Evolutionary conservation across 2,797 vertebrate species (phyloP).

Genomic region (Leptodactylus fallax): DNA sequence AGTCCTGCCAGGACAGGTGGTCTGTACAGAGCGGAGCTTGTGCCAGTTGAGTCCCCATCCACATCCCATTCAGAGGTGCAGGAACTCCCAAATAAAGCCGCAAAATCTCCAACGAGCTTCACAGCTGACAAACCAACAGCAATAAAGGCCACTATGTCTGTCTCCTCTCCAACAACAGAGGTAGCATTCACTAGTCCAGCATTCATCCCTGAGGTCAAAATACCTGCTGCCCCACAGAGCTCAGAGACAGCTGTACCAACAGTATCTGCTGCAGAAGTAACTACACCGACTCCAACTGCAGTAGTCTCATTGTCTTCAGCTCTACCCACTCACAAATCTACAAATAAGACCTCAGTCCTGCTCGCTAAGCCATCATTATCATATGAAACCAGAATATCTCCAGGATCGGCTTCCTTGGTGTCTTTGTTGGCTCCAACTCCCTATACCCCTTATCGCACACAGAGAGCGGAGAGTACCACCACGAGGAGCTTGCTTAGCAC

Average conservation of each 20-base stretch:
- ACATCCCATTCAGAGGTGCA: background rate
- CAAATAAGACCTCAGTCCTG: slow-evolving; percentile 28
- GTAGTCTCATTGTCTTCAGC: background rate
- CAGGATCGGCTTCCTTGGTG: slow-evolving; percentile 2
- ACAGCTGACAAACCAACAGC: background rate
- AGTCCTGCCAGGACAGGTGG: background rate
- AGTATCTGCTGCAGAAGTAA: background rate
- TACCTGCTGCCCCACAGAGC: background rate
- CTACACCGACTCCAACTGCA: slow-evolving; percentile 35
- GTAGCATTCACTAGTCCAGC: background rate
- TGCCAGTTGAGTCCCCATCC: slow-evolving; percentile 4
- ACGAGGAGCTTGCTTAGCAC: background rate
- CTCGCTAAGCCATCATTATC: slow-evolving; percentile 55
- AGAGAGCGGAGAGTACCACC: background rate
- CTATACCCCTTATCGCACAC: slow-evolving; percentile 55
- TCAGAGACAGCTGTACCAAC: background rate
- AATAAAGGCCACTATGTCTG: slow-evolving; percentile 20
- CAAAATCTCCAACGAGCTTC: background rate
- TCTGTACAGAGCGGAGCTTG: slow-evolving; percentile 37
- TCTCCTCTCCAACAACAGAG: background rate
- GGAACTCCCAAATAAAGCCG: background rate
- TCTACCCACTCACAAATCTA: too few relatives aligned
- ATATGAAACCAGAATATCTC: background rate
- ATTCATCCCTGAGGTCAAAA: background rate
- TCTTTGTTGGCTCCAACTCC: slow-evolving; percentile 43